phyloP scores from a whole-genome alignment of 2,113 vertebrate genomes.

The Pomatostomus ruficeps region DNA sequence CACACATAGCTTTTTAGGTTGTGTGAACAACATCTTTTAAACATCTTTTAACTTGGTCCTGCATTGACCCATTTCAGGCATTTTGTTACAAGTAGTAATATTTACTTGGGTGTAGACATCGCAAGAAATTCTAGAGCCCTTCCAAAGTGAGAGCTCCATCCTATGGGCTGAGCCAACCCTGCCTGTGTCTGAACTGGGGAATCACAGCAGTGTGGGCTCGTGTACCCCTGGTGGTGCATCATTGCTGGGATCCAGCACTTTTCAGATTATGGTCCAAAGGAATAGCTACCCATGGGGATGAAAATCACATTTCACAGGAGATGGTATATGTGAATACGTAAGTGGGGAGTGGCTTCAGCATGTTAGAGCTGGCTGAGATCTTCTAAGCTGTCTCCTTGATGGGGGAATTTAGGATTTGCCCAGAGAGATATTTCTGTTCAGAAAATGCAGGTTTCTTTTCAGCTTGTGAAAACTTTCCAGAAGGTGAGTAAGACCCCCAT shows the following conservation, averaged over 20 bases:
- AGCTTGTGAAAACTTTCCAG: not conserved
- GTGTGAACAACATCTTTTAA: not conserved
- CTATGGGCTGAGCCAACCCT: fast-evolving
- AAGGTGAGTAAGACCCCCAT: fast-evolving
- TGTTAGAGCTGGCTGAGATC: not conserved
- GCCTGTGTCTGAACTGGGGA: not conserved
- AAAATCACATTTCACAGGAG: not conserved
- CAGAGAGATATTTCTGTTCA: not conserved
- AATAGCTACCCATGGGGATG: fast-evolving
- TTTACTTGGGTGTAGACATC: not conserved
- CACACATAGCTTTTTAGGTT: not conserved
- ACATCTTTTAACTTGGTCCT: not conserved
- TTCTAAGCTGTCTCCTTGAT: not conserved
- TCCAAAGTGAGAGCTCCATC: not conserved
- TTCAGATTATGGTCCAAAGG: not conserved
- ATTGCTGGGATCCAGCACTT: fast-evolving
- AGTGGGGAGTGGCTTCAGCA: not conserved
- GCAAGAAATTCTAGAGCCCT: not conserved
- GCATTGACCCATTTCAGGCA: not conserved
- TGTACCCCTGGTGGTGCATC: fast-evolving
- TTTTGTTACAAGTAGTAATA: not conserved
- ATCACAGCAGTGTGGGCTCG: fast-evolving
- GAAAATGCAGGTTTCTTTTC: not conserved
- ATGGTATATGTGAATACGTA: fast-evolving
- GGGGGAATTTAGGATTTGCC: not conserved